Evolutionary conservation across 1,140 invertebrate genomes (phyloP).

Genomic region (Drosophila malerkotliana): DNA sequence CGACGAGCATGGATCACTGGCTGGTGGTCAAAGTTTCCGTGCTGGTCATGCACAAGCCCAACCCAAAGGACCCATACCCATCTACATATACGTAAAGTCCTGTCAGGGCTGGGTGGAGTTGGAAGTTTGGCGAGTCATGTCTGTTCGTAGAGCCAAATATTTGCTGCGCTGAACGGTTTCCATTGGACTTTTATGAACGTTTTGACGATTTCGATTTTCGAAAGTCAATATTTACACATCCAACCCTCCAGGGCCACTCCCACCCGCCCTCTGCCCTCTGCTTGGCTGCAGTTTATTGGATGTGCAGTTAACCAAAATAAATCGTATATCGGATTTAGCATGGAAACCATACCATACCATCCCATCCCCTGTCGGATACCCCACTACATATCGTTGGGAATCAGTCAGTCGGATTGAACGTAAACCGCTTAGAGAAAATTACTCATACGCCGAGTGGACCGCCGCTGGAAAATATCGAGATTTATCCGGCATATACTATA

Average conservation of each 20-base stretch:
- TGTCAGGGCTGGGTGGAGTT: neutral
- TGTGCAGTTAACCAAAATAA: slow-evolving; percentile 81
- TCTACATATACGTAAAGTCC: slow-evolving; percentile 4
- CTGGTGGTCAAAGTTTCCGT: slow-evolving; percentile 43
- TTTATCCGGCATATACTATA: slow-evolving; percentile 20
- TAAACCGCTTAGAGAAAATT: slow-evolving; percentile 76
- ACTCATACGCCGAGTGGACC: slow-evolving; percentile 67
- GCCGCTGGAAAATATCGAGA: slow-evolving; percentile 33
- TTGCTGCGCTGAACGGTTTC: slow-evolving; percentile 66
- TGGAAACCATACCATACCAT: slow-evolving; percentile 17
- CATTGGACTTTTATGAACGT: slow-evolving; percentile 76
- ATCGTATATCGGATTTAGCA: slow-evolving; percentile 72
- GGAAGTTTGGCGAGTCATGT: slow-evolving; percentile 35
- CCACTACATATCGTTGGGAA: neutral
- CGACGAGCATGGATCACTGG: slow-evolving; percentile 1
- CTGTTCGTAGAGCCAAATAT: slow-evolving; percentile 70
- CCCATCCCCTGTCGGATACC: neutral
- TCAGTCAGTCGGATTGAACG: slow-evolving; percentile 10
- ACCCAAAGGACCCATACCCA: slow-evolving; percentile 22
- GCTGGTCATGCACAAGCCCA: slow-evolving; percentile 29
- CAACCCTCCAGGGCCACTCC: neutral
- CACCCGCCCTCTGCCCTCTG: neutral
- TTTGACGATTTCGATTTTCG: slow-evolving; percentile 80
- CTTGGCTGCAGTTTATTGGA: slow-evolving; percentile 70
- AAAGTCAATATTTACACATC: slow-evolving; percentile 77